Base-by-base conservation (phyloP, 2,888 invertebrate genomes). In the Plebejus melissa region DNA sequence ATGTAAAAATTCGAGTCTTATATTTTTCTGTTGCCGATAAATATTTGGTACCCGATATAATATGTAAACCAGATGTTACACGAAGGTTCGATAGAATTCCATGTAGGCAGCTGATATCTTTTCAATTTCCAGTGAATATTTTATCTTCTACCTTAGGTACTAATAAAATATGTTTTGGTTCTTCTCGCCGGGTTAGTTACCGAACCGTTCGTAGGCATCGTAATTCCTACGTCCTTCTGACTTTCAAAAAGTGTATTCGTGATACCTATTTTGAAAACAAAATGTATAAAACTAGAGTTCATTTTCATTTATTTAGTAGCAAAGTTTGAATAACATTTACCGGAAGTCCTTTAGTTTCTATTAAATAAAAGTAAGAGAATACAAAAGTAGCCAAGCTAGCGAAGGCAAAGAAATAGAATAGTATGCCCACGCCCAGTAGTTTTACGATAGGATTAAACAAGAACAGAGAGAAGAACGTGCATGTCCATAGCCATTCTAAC, bases 321-420 rank as follows among this genome's bases (percentile, higher is more conserved):
- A 41, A 22, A 13, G 50, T 72, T 72, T 72, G 72, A 72, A 72
- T 72, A 50, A 50, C 50, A 28, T 72, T 50, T 32, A 72, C 54
- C 0, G 72, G 46, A 13, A 72, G 1, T 0, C 72, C 72, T 54
- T 72, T 72, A 28, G 72, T 72, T 72, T 72, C 72, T 50, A 72
- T 50, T 54, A 72, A 54, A 54, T 13, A 28, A 32, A 50, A 72
- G 72, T 72, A 72, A 4, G 72, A 22, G 50, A 50, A 72, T 54
- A 72, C 32, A 72, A 54, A 50, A 28, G 54, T 72, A 32, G 50
- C 22, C 6, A 72, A 54, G 16, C 50, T 50, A 32, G 72, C 50
- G 5, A 54, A 7, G 0, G 72, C 72, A 54, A 72, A 72, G 32
- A 72, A 32, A 32, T 54, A 72, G 46, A 54, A 72, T 36, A 72